Percentiles rank a stretch among this genome's conserved stretches.
Evolutionary conservation across 2,888 invertebrate genomes (phyloP).

Genomic region (Saturnia pavonia): DNA sequence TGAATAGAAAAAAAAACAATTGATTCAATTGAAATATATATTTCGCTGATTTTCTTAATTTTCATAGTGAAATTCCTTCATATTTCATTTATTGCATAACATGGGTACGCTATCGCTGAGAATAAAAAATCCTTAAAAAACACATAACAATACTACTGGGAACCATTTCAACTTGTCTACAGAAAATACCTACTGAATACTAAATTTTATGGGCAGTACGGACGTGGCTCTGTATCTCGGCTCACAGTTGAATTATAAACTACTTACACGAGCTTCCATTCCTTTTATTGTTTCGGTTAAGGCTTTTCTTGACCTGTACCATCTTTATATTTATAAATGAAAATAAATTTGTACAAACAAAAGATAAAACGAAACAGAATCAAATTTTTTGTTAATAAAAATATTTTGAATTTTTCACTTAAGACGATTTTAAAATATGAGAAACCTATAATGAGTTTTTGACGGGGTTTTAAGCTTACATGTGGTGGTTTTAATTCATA

Average conservation of each 20-base stretch:
- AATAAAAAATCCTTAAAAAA: neutral
- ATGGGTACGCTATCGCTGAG: neutral
- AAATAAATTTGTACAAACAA: neutral
- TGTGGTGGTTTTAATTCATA: too few relatives aligned
- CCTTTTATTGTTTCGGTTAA: neutral
- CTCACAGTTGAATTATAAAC: constrained; percentile 38
- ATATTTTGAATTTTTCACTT: neutral
- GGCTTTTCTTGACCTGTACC: neutral
- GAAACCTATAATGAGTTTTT: too few relatives aligned
- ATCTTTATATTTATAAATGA: neutral
- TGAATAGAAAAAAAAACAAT: too few relatives aligned
- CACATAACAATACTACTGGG: constrained; percentile 18
- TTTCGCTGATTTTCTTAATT: too few relatives aligned
- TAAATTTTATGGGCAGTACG: constrained; percentile 39
- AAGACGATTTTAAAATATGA: too few relatives aligned
- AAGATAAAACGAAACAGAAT: neutral
- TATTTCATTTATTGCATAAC: neutral
- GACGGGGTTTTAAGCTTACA: too few relatives aligned
- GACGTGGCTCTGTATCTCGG: constrained; percentile 35
- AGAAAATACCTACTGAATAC: constrained; percentile 35
- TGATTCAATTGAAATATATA: too few relatives aligned
- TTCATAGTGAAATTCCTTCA: too few relatives aligned
- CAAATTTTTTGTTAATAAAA: neutral
- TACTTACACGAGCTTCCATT: neutral
- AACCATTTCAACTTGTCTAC: constrained; percentile 27